Base-by-base conservation (phyloP, 2,888 invertebrate genomes). In the Macrosiphum euphorbiae region DNA sequence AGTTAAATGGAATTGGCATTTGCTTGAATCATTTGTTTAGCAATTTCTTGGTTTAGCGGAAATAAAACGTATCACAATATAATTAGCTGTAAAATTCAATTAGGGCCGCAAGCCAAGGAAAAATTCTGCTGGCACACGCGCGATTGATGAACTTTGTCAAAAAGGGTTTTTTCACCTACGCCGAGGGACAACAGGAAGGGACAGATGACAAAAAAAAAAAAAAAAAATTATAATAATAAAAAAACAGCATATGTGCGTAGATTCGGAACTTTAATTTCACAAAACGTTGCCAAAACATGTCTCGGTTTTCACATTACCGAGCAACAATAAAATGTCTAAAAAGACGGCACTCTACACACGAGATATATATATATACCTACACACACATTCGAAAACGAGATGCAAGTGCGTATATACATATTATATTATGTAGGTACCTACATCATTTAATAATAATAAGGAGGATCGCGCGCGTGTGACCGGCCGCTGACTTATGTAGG, bases 61-160 rank as follows among this genome's bases (percentile, higher is more conserved):
- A 94, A 94, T 78, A 95, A 95, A 95, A 91, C 35, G 92, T 90
- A 92, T 61, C 47, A 91, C 78, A 61, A 92, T 94, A 55, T 92
- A 52, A 44, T 87, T 90, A 86, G 90, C 50, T 44, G 44, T 55
- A 58, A 47, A 44, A 44, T 50, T 55, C 44, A 28, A 91, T 90
- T 67, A 52, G 91, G 91, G 91, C 87, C 86, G 8, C 44, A n/a
- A 91, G 90, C 92, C 89, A 92, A 61, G 50, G 24, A 52, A 52
- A 44, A 41, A 91, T 88, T 85, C 86, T 78, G 44, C 85, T 94
- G 89, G 85, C 92, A 92, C 88, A 35, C 50, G 3, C 44, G 41
- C 67, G 44, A 91, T 61, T 52, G 87, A 84, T 88, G 87, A 87
- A 87, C 86, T 55, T 67, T 86, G 84, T 92, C 91, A 90, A 61